Conservation (phyloP, 2,797 vertebrate species). For the Danio albolineatus region DNA sequence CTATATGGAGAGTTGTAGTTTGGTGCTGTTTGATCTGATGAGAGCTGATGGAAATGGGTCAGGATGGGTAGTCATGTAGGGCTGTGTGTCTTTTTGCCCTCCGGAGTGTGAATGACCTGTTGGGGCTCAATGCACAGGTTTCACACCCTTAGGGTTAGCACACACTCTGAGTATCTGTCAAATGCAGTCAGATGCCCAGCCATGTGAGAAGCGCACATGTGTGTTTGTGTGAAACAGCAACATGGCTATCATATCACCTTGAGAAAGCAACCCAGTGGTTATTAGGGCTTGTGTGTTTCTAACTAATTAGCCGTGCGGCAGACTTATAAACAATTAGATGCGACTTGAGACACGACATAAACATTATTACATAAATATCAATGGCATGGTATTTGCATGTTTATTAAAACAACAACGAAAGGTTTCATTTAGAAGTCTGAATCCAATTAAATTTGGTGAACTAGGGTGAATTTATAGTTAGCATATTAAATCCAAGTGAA, state of each 20-base stretch:
- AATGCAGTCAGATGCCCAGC: constrained; percentile 16
- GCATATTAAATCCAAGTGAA: too few relatives aligned
- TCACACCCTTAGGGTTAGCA: constrained; percentile 43
- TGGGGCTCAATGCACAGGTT: constrained; percentile 45
- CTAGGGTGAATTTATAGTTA: too few relatives aligned
- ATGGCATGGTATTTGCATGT: neutral
- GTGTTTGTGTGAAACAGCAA: neutral
- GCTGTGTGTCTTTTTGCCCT: constrained; percentile 44
- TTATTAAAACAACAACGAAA: neutral
- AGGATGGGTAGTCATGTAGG: constrained; percentile 45
- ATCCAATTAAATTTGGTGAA: too few relatives aligned
- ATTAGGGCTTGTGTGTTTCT: neutral
- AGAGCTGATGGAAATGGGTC: constrained; percentile 60
- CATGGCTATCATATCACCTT: neutral
- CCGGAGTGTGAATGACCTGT: constrained; percentile 42
- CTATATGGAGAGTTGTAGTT: constrained; percentile 36
- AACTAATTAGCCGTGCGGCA: neutral
- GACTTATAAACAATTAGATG: neutral
- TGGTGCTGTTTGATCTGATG: constrained; percentile 53
- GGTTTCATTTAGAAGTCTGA: too few relatives aligned
- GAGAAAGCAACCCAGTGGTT: neutral
- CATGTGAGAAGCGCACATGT: constrained; percentile 25
- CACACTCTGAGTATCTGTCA: constrained; percentile 30
- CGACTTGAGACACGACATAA: neutral
- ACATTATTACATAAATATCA: neutral